A percentile compares a stretch with the other conserved stretches of the same genome.
These are phyloP conservation scores for Sebastes iracundus DNA, from an alignment of 2,797 vertebrate genomes.

Conservation along the genomic window DNA sequence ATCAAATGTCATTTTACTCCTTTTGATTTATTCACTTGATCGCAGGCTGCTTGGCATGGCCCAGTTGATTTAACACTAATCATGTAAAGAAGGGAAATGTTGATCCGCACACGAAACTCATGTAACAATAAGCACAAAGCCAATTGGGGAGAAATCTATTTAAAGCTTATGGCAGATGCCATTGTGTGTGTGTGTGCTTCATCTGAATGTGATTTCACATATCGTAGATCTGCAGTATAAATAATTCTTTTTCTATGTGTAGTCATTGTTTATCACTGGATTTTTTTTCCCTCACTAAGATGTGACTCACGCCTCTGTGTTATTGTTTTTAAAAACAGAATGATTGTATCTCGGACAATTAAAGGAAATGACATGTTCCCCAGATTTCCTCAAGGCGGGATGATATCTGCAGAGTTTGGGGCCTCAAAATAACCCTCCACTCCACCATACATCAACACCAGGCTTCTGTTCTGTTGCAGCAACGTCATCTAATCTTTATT, in stretches of 20 bases:
- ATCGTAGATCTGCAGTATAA: constrained; percentile 32
- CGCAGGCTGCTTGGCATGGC: constrained; percentile 1
- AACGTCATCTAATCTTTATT: constrained; percentile 33
- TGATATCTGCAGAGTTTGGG: constrained; percentile 20
- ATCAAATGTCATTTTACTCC: constrained; percentile 30
- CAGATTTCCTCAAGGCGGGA: constrained; percentile 51
- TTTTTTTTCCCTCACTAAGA: constrained; percentile 27
- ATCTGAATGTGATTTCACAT: constrained; percentile 53
- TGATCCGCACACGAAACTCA: constrained; percentile 21
- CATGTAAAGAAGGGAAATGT: constrained; percentile 49
- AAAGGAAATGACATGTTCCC: constrained; percentile 68
- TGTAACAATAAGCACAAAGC: constrained; percentile 66
- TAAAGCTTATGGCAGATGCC: constrained; percentile 21
- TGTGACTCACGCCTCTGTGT: constrained; percentile 56
- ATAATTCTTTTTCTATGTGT: constrained; percentile 44
- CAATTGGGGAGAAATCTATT: constrained; percentile 49
- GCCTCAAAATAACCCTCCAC: constrained; percentile 46
- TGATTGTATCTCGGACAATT: constrained; percentile 77
- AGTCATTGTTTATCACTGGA: constrained; percentile 81
- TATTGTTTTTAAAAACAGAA: constrained; percentile 61
- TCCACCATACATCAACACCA: background rate
- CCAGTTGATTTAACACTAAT: constrained; percentile 55
- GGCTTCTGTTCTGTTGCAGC: background rate
- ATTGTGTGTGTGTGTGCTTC: background rate
- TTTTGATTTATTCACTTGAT: constrained; percentile 24